Evolutionary conservation across 2,797 vertebrate species (phyloP), one percentile per base, ranked within the genome.

Genomic region (Xiphorhynchus erythropygius): DNA sequence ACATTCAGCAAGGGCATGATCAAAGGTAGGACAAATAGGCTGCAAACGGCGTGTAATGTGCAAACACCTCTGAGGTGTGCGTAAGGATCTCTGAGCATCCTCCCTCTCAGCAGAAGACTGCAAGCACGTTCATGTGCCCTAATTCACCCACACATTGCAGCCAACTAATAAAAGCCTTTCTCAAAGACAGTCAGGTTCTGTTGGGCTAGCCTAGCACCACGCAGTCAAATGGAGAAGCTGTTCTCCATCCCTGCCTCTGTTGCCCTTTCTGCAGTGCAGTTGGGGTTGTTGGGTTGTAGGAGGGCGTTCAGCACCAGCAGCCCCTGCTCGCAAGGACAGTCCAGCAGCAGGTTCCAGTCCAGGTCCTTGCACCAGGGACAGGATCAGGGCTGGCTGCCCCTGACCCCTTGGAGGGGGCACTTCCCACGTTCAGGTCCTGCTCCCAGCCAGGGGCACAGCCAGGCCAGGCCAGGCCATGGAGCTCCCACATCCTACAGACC

Each of bases 11-110:
- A 89, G 89, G 91, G 74, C 79, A 28, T 23, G 89, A 96, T 92
- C 93, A 95, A 94, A 95, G 92, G 69, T 23, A 92, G 87, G 87
- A 96, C 81, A 96, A 92, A 93, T 49, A 91, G 92, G 33, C 76
- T 64, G 62, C 82, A 95, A 93, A 86, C 28, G 63, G 53, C 9
- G 3, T 33, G 55, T 62, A 78, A 95, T 28, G 60, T 69, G 64
- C 74, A 71, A 89, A 90, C 90, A 92, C 60, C 86, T 96, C 89
- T 41, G 64, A 94, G 94, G 86, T 77, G 76, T 16, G 80, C 74
- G 6, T 19, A 23, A 71, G 56, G 47, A 64, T 63, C 71, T 74
- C 78, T 74, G 78, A 87, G 79, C 87, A 62, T 64, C 82, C 73
- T 86, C 87, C 75, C 73, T 84, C 90, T 18, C 89, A 86, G 89